Evolutionary conservation across 2,797 vertebrate genomes (phyloP).

Genomic region (Calcarius lapponicus): DNA sequence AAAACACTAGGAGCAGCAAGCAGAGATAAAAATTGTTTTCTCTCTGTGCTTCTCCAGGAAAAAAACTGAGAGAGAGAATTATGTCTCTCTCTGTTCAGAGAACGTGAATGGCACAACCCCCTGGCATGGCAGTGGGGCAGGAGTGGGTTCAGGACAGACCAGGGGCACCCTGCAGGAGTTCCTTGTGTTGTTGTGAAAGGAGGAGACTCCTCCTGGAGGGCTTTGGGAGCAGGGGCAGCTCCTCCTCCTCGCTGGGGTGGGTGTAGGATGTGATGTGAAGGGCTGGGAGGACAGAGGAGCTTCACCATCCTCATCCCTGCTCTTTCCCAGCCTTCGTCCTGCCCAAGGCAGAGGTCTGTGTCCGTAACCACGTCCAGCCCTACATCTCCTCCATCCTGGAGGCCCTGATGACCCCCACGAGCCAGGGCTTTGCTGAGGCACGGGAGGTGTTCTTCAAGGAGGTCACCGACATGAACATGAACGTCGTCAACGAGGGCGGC

Average conservation of each 20-base stretch:
- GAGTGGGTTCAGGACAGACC: fast-evolving
- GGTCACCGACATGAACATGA: slow-evolving; percentile 92
- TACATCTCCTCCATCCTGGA: slow-evolving; percentile 96
- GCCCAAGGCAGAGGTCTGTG: slow-evolving; percentile 87
- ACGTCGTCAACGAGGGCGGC: slow-evolving; percentile 84
- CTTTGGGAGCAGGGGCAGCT: neutral
- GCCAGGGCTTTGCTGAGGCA: slow-evolving; percentile 92
- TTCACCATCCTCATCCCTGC: neutral
- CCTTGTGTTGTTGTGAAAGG: neutral
- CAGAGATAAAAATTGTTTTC: no score
- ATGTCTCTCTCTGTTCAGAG: no score
- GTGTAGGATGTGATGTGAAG: neutral
- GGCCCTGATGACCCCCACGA: slow-evolving; percentile 94
- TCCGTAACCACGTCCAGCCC: slow-evolving; percentile 87
- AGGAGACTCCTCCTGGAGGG: neutral
- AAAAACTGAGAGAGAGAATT: no score
- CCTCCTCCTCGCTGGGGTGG: neutral
- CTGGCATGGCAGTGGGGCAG: neutral
- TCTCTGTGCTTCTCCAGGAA: no score
- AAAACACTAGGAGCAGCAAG: no score
- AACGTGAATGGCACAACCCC: no score
- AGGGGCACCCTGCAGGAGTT: neutral
- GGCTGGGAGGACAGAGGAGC: neutral
- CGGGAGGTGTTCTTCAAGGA: slow-evolving; percentile 91
- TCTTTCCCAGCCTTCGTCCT: slow-evolving; percentile 81